Base-by-base conservation (phyloP, 2,888 invertebrate species). In the Gymnoscelis rufifasciata region DNA sequence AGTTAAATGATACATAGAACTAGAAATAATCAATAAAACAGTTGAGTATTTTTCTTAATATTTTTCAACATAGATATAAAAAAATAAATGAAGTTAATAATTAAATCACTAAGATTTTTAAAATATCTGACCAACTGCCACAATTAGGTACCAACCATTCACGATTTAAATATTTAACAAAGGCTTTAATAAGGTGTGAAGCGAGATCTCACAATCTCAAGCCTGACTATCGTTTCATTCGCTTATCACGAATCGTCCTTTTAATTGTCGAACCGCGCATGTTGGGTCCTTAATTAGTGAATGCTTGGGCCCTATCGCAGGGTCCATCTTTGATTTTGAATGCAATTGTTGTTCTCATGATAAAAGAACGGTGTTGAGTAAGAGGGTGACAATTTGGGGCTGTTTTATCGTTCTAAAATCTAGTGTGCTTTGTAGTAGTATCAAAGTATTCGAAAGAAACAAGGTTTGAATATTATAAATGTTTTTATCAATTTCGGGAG, bases 301-400 rank as follows among this genome's bases (percentile, higher is more conserved):
- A 84, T 84, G 77, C 78, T 67, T 76, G 59, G 63, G 62, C 66
- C 63, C 66, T 86, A 84, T 87, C 84, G 64, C 65, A 54, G 66
- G 64, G 65, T 62, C 68, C 73, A 84, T 87, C 87, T 84, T 80
- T 81, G 87, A 84, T 84, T 84, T 84, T 83, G 77, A 83, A 86
- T 84, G 83, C 84, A 84, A 81, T 86, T 86, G 83, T 86, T 83
- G 83, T 83, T 74, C 77, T 70, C 68, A 64, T 75, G 81, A 84
- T 83, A 83, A 80, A 79, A 63, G 66, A 68, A 70, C 57, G 61
- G 64, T 57, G 65, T 75, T 70, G 57, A 45, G 51, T 54, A 38
- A 42, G 47, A 71, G 41, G 59, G 59, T 38, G 58, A 50, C 40
- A 66, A 54, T 61, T 54, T 53, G 55, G 7, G 38, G 49, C 4